Evolutionary conservation across 53 echinoderm and acorn worm genomes (phyloP), one percentile per base, ranked within the genome.

Genomic region (Holothuria leucospilota): DNA sequence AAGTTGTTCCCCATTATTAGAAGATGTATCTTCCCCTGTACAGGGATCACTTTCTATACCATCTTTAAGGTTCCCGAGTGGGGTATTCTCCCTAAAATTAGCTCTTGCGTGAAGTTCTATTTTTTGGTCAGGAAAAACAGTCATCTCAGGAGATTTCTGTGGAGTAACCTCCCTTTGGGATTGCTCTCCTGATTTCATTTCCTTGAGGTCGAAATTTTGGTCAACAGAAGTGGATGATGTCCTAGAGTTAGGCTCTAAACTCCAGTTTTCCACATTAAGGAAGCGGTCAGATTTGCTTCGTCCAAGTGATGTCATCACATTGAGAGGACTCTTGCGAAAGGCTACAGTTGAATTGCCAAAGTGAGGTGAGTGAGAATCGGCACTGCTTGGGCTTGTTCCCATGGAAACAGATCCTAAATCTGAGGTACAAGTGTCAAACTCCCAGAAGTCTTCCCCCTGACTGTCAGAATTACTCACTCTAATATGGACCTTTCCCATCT

Each of bases 361-460:
- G 42, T 51, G 65, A 21, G 84, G 84, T 5, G 65, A 66, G 18
- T 64, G 84, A 41, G 84, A 83, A 39, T 67, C 84, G 2, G 23
- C 25, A 15, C 65, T 83, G 51, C 84, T 83, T 62, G 84, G 65
- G 39, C 42, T 83, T 18, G 82, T 63, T 28, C 82, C 63, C 49
- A 67, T 20, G 38, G 84, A 65, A 21, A 65, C 41, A 12, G 67
- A 67, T 64, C 53, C 84, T 51, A 83, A 52, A 83, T 83, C 84
- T 20, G 65, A 67, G 9, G 84, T 60, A 56, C 80, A 80, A 75
- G 75, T 81, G 42, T 83, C 84, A 64, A 83, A 67, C 41, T 83
- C 84, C 84, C 84, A 83, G 34, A 83, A 83, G 84, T 83, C 84
- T 46, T 83, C 84, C 39, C 84, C 84, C 7, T 66, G 84, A 27